A percentile compares a stretch with the other conserved stretches of the same genome.
Evolutionary conservation across 2,888 invertebrate genomes (phyloP).

Genomic region (Beris morrisii): DNA sequence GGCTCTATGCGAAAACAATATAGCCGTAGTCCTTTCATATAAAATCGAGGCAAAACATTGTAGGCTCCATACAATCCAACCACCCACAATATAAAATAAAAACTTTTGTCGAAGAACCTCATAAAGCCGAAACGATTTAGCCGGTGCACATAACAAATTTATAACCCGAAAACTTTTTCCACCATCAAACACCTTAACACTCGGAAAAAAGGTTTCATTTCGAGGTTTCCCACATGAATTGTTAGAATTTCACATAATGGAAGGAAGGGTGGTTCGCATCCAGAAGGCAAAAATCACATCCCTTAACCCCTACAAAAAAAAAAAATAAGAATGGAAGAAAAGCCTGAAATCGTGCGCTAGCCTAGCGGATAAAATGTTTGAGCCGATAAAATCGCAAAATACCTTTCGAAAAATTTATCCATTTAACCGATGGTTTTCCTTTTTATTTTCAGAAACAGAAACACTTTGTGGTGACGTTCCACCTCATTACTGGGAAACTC

Average conservation of each 20-base stretch:
- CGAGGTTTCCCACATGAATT: conserved; percentile 2
- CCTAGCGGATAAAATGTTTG: conserved; percentile 20
- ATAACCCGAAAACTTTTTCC: no score
- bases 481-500: conserved; percentile 58
- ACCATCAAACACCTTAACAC: no score
- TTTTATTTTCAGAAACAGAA: conserved; percentile 48
- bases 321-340: background rate
- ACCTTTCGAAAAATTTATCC: conserved; percentile 20
- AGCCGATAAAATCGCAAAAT: conserved; percentile 18
- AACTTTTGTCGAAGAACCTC: no score
- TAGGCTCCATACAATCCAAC: no score
- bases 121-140: no score
- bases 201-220: conserved; percentile 2
- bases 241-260: conserved; percentile 2
- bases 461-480: conserved; percentile 54
- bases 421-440: conserved; percentile 27
- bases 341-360: background rate
- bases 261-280: background rate
- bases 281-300: background rate
- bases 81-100: no score
- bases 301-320: conserved; percentile 7
- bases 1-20: no score
- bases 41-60: no score
- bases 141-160: no score
- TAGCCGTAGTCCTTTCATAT: no score